Conservation (phyloP, 2,113 vertebrate genomes). For the Melanerpes formicivorus region DNA sequence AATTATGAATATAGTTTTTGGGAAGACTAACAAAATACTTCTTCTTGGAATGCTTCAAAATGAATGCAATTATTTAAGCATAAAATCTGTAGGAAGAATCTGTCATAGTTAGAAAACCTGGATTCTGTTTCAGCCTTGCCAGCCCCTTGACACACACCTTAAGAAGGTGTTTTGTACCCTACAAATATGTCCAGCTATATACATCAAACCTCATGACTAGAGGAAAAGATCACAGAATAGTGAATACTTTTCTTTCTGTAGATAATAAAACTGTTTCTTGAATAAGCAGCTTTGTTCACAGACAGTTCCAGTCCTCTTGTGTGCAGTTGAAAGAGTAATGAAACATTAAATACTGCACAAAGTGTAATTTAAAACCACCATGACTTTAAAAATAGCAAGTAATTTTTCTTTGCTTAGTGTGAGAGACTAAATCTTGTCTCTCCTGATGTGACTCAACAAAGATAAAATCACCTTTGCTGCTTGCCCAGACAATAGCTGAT, state of each 20-base stretch:
- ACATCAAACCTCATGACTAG: neutral
- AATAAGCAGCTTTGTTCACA: conserved; percentile 5
- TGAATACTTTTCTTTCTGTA: neutral
- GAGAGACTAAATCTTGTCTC: no score
- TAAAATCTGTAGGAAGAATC: neutral
- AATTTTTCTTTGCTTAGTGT: neutral
- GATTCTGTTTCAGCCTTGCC: neutral
- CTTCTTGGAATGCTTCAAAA: neutral
- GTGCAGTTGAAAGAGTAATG: neutral
- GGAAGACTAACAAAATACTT: neutral
- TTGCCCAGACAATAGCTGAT: no score
- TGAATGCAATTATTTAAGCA: neutral
- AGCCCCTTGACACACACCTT: neutral
- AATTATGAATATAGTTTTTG: neutral
- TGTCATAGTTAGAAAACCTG: neutral
- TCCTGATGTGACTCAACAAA: no score
- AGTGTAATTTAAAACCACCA: conserved; percentile 9
- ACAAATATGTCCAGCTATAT: neutral
- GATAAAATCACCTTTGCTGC: no score
- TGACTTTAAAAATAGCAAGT: conserved; percentile 1
- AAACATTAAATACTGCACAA: conserved; percentile 22
- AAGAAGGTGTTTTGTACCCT: neutral
- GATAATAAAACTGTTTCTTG: neutral
- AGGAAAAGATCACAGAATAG: neutral
- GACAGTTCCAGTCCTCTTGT: neutral